Evolutionary conservation across 2,113 vertebrate genomes (phyloP).

Genomic region (Catharus fuscescens): DNA sequence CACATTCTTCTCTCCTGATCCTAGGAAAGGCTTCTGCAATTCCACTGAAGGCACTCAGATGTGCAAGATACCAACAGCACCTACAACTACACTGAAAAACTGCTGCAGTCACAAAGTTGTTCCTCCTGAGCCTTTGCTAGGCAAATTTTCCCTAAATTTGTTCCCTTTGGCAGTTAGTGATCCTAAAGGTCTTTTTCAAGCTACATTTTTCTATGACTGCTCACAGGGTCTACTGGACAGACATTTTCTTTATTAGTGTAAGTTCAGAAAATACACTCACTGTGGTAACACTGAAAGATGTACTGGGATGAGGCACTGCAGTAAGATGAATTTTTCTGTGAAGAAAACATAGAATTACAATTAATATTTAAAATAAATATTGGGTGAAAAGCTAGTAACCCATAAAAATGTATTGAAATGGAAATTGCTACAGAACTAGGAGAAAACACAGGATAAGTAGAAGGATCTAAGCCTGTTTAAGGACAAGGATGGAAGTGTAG

Average conservation of each 20-base stretch:
- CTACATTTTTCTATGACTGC: neutral
- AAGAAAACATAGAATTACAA: neutral
- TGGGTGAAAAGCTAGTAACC: neutral
- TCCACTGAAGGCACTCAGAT: neutral
- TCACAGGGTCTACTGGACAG: neutral
- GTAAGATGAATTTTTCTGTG: neutral
- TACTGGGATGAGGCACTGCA: neutral
- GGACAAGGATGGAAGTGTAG: neutral
- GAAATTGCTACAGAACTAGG: neutral
- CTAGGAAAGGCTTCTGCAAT: neutral
- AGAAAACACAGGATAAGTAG: neutral
- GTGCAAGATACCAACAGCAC: neutral
- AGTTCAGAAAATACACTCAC: neutral
- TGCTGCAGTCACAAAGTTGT: neutral
- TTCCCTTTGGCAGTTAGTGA: neutral
- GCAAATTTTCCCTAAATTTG: neutral
- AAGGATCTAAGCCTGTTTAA: neutral
- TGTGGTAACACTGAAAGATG: rapidly evolving
- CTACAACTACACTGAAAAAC: neutral
- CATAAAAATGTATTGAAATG: neutral
- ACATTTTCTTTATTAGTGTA: neutral
- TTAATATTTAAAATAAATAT: neutral
- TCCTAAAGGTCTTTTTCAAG: neutral
- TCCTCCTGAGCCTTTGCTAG: neutral
- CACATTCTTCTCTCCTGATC: neutral